Evolutionary conservation across 2,888 invertebrate species (phyloP).

Genomic region (Troilus luridus): DNA sequence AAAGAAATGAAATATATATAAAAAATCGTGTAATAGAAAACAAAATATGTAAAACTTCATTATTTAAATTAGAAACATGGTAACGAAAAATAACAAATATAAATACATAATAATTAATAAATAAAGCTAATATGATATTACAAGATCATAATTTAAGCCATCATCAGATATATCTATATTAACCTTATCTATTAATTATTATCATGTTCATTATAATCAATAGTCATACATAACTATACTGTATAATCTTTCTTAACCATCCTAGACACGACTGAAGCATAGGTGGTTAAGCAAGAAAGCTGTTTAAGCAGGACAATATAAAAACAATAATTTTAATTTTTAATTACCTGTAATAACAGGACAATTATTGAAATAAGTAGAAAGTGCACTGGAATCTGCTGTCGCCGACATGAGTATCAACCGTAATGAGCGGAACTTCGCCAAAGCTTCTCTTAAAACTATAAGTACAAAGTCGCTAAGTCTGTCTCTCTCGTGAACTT

Average conservation of each 20-base stretch:
- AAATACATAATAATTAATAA: not conserved
- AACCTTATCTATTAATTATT: too few species aligned
- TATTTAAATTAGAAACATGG: not conserved
- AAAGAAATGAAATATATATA: conserved; percentile 63
- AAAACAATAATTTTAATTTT: too few species aligned
- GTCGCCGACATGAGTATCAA: conserved; percentile 96
- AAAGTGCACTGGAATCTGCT: conserved; percentile 85
- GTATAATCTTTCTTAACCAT: too few species aligned
- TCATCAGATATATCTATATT: too few species aligned
- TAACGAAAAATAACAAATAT: not conserved
- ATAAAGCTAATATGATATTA: not conserved
- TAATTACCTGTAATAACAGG: conserved; percentile 74
- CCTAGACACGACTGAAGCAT: too few species aligned
- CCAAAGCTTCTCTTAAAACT: conserved; percentile 82
- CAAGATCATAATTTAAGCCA: too few species aligned
- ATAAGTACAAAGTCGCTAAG: conserved; percentile 94
- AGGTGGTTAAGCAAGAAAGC: too few species aligned
- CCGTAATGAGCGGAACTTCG: conserved; percentile 80
- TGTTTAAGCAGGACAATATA: too few species aligned
- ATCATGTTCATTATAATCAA: too few species aligned
- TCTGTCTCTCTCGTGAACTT: conserved; percentile 95
- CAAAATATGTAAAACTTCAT: not conserved
- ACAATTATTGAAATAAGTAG: conserved; percentile 86
- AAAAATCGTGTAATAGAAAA: not conserved
- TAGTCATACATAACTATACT: too few species aligned